A percentile compares a stretch with the other conserved stretches of the same genome.
Evolutionary conservation across 64 coral and sea anemone species (phyloP).

Genomic region (Exaiptasia diaphana): DNA sequence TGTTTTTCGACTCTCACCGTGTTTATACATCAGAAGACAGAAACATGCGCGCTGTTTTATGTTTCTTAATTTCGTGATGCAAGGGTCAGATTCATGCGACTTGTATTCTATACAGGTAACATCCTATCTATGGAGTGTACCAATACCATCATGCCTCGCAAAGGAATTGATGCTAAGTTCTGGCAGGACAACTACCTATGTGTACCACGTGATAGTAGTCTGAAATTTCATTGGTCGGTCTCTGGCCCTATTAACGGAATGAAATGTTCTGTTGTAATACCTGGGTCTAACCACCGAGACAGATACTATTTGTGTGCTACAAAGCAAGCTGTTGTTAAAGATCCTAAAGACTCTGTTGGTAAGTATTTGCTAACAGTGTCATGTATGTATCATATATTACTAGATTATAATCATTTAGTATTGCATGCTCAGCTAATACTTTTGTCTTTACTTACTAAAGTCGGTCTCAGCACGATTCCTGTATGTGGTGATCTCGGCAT

Average conservation of each 20-base stretch:
- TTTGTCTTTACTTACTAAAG: no score
- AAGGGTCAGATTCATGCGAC: no score
- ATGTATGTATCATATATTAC: not conserved
- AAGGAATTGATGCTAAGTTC: not conserved
- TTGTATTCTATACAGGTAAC: not conserved
- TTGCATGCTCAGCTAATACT: no score
- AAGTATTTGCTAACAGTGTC: not conserved
- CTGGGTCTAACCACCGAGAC: not conserved
- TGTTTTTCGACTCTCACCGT: no score
- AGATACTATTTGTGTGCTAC: conserved; percentile 47
- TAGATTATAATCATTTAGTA: not conserved
- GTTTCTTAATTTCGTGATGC: no score
- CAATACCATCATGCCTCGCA: not conserved
- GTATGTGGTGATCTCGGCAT: no score
- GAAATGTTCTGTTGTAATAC: conserved; percentile 11
- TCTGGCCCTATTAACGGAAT: not conserved
- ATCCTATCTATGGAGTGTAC: not conserved
- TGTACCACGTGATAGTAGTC: conserved; percentile 22
- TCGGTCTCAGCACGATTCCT: no score
- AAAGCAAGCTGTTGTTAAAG: no score
- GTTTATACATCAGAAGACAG: no score
- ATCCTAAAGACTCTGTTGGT: not conserved
- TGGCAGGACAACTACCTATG: conserved; percentile 49
- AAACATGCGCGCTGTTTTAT: no score
- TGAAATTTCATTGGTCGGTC: conserved; percentile 40